Conservation (phyloP, 2,797 vertebrate species). For the Mormyrops attenuatus region DNA sequence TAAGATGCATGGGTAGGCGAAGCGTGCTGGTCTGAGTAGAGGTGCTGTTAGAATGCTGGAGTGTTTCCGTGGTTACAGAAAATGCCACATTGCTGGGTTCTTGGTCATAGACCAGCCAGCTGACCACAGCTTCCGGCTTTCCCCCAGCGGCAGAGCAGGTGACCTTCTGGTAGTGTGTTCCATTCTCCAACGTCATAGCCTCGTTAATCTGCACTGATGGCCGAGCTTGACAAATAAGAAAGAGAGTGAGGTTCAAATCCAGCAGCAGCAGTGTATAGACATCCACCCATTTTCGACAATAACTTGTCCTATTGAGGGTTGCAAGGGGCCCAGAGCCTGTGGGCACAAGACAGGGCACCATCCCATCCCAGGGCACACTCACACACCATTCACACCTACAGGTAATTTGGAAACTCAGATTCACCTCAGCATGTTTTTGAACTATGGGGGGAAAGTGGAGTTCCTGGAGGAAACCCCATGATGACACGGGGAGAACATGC, state of each 20-base stretch:
- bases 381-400: neutral
- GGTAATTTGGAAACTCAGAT: neutral
- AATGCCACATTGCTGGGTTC: constrained; percentile 34
- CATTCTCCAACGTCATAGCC: constrained; percentile 43
- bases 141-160: constrained; percentile 49
- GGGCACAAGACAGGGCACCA: neutral
- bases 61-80: constrained; percentile 23
- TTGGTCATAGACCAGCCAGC: constrained; percentile 47
- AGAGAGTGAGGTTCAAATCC: neutral
- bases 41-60: constrained; percentile 47
- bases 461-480: neutral
- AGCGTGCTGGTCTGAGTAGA: constrained; percentile 50
- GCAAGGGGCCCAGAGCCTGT: neutral
- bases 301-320: neutral
- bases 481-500: neutral
- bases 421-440: neutral
- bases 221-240: constrained; percentile 42
- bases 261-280: neutral
- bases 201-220: constrained; percentile 44
- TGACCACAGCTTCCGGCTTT: constrained; percentile 51
- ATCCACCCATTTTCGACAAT: neutral
- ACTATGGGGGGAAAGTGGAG: neutral
- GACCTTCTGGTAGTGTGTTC: constrained; percentile 54
- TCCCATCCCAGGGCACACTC: neutral
- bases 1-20: constrained; percentile 56